Base-by-base conservation (phyloP, 2,113 vertebrate species). In the Rhinoderma darwinii region DNA sequence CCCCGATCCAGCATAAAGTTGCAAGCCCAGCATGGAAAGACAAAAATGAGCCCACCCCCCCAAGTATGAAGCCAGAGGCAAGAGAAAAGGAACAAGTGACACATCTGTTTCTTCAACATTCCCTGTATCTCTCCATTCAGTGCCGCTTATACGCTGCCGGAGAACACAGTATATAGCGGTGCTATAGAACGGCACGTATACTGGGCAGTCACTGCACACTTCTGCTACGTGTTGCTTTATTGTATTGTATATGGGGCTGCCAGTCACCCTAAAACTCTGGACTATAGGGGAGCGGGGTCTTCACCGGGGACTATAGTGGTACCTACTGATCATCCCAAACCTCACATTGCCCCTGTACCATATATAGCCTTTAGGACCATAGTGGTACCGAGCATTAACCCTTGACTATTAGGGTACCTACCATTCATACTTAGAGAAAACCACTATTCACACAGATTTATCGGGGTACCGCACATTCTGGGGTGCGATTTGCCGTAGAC, bases 1-100 rank as follows among this genome's bases (percentile, higher is more conserved):
- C 77, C 50, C 37, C 10, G 61, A 17, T 81, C 77, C 66, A 3
- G 84, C 54, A 1, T 5, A 72, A 86, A 86, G 75, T 86, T 86
- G n/a, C 32, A 66, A 68, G 5, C n/a, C 54, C 73, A 32, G 22
- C 20, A 39, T 17, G 56, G 35, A 35, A 18, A 43, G 56, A 54
- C 4, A n/a, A 32, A 51, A 35, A 5, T 10, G 3, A 32, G 32
- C 14, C 35, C 68, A 20, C 37, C 18, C 8, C 44, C 41, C 74
- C 75, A 8, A 50, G 27, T 0, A 22, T 2, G 2, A 30, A 32
- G 43, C 73, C 44, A 77, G 43, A 47, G 72, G 72, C 22, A 15
- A 27, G 37, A 41, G 73, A 4, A 37, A 37, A 12, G 75, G 75
- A 78, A 51, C 75, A 78, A 78, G 75, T 78, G 75, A 51, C 44